Base-by-base conservation (phyloP, 2,797 vertebrate species). In the Chrosomus eos region DNA sequence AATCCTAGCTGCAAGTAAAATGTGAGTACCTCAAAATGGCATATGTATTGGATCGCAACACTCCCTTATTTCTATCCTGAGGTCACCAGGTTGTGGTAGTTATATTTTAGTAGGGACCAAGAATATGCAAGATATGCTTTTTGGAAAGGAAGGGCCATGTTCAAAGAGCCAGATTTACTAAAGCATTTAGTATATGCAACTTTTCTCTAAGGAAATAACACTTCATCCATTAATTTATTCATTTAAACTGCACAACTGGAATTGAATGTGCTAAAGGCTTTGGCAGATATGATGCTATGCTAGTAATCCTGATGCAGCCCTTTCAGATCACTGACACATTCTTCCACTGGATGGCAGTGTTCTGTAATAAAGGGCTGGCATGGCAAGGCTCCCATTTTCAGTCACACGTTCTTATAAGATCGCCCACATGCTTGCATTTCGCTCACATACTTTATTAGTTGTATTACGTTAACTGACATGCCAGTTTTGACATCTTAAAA, bases 321-420 rank as follows among this genome's bases (percentile, higher is more conserved):
- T 21, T 82, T 64, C 26, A n/a, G 23, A 48, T 77, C 45, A 86
- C 11, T 36, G 31, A 55, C 36, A 48, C 31, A 16, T 79, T 58
- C 58, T 31, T 86, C 62, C 84, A 86, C 36, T 83, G 66, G 81
- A 80, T 64, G 86, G 71, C 79, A 88, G 87, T 81, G 78, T 82
- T 78, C 16, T 28, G 10, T 48, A 81, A 71, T 8, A 28, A 82
- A 84, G 53, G 53, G 68, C 82, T 88, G 3, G 31, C 5, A 7
- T 21, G 53, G 16, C 33, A n/a, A 66, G 16, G 19, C 19, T 21
- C 21, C 21, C 7, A 9, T 28, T 62, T 62, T 62, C 58, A 14
- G 1, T 51, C 53, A 28, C 64, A 70, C 9, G 71, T 38, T 11
- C n/a, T 33, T 82, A 11, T 16, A 60, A 33, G 18, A 72, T 62